A percentile compares a stretch with the other conserved stretches of the same genome.
Conservation (phyloP, 1,140 invertebrate species). For the Monochamus saltuarius region DNA sequence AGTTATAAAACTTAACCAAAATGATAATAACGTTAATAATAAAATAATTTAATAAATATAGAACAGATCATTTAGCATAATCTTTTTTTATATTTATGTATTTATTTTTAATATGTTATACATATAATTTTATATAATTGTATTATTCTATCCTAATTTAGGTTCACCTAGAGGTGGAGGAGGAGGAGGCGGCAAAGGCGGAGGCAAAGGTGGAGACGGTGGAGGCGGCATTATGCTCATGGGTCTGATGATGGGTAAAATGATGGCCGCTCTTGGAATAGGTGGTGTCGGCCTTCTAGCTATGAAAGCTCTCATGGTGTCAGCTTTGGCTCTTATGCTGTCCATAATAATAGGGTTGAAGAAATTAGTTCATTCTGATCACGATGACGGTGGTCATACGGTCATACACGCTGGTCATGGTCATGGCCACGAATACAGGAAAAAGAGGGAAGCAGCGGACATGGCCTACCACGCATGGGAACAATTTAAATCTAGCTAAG, state of each 20-base stretch:
- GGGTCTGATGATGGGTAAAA: slow-evolving; percentile 73
- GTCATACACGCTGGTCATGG: slow-evolving; percentile 55
- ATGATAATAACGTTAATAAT: too few relatives aligned
- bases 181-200: slow-evolving; percentile 49
- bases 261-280: slow-evolving; percentile 69
- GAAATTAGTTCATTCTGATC: slow-evolving; percentile 62
- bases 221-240: slow-evolving; percentile 59
- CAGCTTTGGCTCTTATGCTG: slow-evolving; percentile 70
- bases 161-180: slow-evolving; percentile 57
- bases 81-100: too few relatives aligned
- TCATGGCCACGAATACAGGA: slow-evolving; percentile 62
- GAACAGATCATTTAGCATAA: too few relatives aligned
- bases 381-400: slow-evolving; percentile 58
- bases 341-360: slow-evolving; percentile 71
- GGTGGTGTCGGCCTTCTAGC: slow-evolving; percentile 70
- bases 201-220: slow-evolving; percentile 47
- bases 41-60: too few relatives aligned
- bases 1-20: too few relatives aligned
- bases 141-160: slow-evolving; percentile 18
- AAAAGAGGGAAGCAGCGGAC: slow-evolving; percentile 51
- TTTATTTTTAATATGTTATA: too few relatives aligned
- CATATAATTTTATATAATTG: too few relatives aligned
- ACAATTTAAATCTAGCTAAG: slow-evolving; percentile 33
- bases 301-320: slow-evolving; percentile 69
- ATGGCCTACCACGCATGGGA: slow-evolving; percentile 65